Percentiles rank a stretch among this genome's conserved stretches.
These are phyloP conservation scores for Ficedula albicollis DNA, from an alignment of 2,797 vertebrate genomes.

Conservation along the genomic window DNA sequence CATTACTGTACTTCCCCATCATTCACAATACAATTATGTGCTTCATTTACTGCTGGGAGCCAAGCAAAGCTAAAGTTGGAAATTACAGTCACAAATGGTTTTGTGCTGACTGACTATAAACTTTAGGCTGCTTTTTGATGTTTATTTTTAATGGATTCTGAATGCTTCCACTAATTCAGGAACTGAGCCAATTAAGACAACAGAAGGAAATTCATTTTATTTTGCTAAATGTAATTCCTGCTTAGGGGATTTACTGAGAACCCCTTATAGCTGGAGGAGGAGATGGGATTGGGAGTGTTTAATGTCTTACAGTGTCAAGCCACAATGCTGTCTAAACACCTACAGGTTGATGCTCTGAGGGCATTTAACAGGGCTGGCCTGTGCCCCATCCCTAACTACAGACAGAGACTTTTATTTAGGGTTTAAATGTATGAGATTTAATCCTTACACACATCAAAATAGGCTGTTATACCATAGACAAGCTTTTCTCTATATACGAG, in stretches of 20 bases:
- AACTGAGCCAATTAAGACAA: neutral
- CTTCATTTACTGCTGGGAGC: neutral
- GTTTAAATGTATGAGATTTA: neutral
- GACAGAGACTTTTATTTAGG: neutral
- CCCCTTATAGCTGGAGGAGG: neutral
- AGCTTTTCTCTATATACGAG: neutral
- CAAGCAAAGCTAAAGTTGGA: neutral
- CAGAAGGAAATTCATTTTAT: neutral
- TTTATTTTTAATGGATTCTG: neutral
- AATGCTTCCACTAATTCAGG: neutral
- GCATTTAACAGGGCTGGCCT: neutral
- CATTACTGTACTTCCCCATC: neutral
- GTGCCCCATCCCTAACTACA: neutral
- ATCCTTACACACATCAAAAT: neutral
- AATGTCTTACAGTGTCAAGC: neutral
- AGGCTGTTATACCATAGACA: neutral
- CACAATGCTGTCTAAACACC: neutral
- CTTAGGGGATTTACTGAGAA: neutral
- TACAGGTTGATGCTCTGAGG: neutral
- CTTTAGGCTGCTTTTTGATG: neutral
- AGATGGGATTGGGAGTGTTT: conserved; percentile 7
- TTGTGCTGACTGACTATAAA: neutral
- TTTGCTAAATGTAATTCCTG: conserved; percentile 26
- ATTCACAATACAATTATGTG: neutral
- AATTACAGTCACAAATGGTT: neutral